Percentiles rank a stretch among this genome's conserved stretches.
Conservation (phyloP, 2,113 vertebrate species). For the Nothobranchius furzeri region DNA sequence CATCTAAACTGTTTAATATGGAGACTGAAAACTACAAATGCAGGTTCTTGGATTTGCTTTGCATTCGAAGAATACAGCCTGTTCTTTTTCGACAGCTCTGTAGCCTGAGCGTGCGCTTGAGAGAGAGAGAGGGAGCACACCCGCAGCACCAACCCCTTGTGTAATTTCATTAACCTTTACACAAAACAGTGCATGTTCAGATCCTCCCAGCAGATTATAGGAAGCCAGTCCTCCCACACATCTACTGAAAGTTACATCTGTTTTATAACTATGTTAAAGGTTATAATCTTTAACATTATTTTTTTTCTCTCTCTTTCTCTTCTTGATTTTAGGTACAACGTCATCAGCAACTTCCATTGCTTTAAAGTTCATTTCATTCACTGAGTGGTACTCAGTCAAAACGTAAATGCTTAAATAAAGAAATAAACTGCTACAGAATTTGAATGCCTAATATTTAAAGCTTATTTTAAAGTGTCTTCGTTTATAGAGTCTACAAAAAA, state of each 20-base stretch:
- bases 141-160: constrained; percentile 44
- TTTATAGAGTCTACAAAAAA: too few species aligned
- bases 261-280: constrained; percentile 35
- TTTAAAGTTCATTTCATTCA: constrained; percentile 12
- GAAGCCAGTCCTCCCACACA: constrained; percentile 55
- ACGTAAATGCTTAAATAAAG: neutral
- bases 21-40: neutral
- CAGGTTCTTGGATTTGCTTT: neutral
- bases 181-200: constrained; percentile 58
- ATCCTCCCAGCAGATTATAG: constrained; percentile 56
- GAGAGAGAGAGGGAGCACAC: constrained; percentile 36
- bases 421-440: constrained; percentile 1
- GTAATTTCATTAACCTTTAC: constrained; percentile 75
- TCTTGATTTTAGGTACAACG: constrained; percentile 1
- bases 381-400: neutral
- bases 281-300: constrained; percentile 16
- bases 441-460: neutral
- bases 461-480: too few species aligned
- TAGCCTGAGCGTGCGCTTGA: constrained; percentile 23
- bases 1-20: neutral
- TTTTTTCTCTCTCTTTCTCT: neutral
- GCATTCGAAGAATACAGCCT: constrained; percentile 10
- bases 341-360: neutral
- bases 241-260: constrained; percentile 48
- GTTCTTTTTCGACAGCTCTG: constrained; percentile 10